These are phyloP conservation scores for Microplitis demolitor DNA, from an alignment of 1,140 invertebrate species.

Conservation along the genomic window DNA sequence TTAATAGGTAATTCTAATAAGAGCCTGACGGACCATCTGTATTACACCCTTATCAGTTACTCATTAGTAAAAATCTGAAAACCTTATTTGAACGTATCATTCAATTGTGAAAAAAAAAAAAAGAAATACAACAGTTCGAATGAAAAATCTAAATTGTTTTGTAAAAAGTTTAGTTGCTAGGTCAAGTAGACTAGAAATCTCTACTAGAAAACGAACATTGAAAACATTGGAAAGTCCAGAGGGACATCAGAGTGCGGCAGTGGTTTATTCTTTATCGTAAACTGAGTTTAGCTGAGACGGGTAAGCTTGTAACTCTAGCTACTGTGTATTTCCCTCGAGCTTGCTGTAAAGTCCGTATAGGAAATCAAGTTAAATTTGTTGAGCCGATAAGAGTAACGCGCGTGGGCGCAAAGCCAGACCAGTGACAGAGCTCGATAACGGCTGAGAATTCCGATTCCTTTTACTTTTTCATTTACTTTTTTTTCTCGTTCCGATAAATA, in stretches of 20 bases:
- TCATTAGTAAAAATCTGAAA: no score
- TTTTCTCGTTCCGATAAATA: no score
- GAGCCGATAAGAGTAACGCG: constrained; percentile 46
- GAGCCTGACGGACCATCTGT: no score
- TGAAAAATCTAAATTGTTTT: background rate
- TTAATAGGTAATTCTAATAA: no score
- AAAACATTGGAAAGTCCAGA: constrained; percentile 10
- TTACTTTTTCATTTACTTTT: background rate
- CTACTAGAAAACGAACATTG: constrained; percentile 13
- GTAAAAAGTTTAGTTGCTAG: constrained; percentile 10
- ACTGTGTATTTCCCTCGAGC: constrained; percentile 49
- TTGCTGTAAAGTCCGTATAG: constrained; percentile 47
- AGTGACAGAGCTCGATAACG: constrained; percentile 39
- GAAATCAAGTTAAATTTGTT: constrained; percentile 57
- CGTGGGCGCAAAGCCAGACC: constrained; percentile 11
- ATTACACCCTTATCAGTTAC: no score
- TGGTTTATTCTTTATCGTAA: constrained; percentile 53
- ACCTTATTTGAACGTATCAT: no score
- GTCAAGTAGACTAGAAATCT: constrained; percentile 40
- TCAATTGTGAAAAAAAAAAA: background rate
- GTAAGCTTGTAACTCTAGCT: constrained; percentile 28
- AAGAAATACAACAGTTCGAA: background rate
- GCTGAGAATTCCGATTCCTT: constrained; percentile 30
- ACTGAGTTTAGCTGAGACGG: constrained; percentile 47
- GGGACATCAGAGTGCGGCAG: constrained; percentile 21